Evolutionary conservation across 2,888 invertebrate species (phyloP), one percentile per base, ranked within the genome.

Genomic region (Panzeria rudis): DNA sequence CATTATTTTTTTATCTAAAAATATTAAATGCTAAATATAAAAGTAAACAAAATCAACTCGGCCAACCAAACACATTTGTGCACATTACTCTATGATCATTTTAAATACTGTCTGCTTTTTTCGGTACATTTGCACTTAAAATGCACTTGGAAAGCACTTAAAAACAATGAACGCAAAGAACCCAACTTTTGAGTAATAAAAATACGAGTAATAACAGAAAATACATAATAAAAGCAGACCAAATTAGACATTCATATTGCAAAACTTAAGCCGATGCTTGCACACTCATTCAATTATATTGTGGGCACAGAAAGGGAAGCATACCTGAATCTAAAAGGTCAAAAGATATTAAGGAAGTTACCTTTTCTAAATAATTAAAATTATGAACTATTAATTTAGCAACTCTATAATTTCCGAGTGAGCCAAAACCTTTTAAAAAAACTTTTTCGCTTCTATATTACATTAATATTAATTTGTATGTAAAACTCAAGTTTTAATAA

Each of bases 81-180:
- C 29, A 50, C 47, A 54, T 77, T 35, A 71, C 41, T 35, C 15
- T 29, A 52, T 62, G 61, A 77, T 68, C 38, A 59, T 59, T 56
- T 68, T 0, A 20, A 41, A 50, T 23, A 61, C 23, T 47, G 56
- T 38, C 29, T 62, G 9, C n/a, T 11, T 20, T 78, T 38, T 64
- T 83, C 20, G 41, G 87, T 87, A 78, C 87, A 76, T 54, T 38
- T 87, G 87, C 75, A 87, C 87, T 82, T 72, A 87, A 82, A 80
- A 59, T 87, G 86, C 68, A 87, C 87, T 61, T 68, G 77, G 13
- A 76, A 80, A 66, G 86, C 52, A 86, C 86, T 86, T 69, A 41
- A 47, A 44, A 25, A 25, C 38, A 20, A 17, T 17, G 47, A 75
- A 81, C 17, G 35, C 23, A 29, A 59, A 54, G 17, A 52, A 29